Conservation (phyloP, 2,797 vertebrate genomes). For the Semotilus atromaculatus region DNA sequence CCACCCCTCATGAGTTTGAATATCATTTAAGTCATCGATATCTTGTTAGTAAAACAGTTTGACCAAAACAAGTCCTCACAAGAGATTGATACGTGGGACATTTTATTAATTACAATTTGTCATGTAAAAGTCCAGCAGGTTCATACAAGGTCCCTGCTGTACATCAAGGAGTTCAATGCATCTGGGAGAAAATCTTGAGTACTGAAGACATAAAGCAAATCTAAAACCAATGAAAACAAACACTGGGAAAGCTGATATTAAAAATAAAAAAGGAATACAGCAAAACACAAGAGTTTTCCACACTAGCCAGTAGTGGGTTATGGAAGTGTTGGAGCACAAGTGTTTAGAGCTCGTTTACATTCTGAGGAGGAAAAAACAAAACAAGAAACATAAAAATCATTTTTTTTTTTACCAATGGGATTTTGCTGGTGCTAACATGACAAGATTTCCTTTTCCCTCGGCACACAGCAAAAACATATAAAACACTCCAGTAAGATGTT, state of each 20-base stretch:
- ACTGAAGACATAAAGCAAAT: conserved; percentile 51
- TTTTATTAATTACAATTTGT: conserved; percentile 77
- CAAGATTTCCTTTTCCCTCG: conserved; percentile 59
- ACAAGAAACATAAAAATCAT: not conserved
- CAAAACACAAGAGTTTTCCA: conserved; percentile 54
- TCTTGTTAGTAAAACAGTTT: not conserved
- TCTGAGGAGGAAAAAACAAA: conserved; percentile 14
- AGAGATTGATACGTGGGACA: conserved; percentile 61
- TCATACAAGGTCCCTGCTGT: conserved; percentile 72
- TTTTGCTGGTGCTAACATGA: conserved; percentile 68
- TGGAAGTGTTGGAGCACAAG: conserved; percentile 48
- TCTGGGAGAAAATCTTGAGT: conserved; percentile 13
- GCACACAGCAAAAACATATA: conserved; percentile 62
- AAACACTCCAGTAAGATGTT: conserved; percentile 38
- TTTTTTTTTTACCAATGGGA: conserved; percentile 65
- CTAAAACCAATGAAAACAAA: conserved; percentile 47
- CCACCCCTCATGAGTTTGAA: no score
- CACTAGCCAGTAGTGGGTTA: conserved; percentile 61
- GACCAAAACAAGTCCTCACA: not conserved
- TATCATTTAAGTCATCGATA: not conserved
- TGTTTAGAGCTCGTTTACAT: conserved; percentile 30
- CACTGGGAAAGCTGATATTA: conserved; percentile 22
- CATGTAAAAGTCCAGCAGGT: conserved; percentile 76
- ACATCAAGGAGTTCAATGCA: conserved; percentile 64
- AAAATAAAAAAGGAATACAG: conserved; percentile 45